Evolutionary conservation across 1,140 invertebrate species (phyloP).

Genomic region (Penaeus indicus): DNA sequence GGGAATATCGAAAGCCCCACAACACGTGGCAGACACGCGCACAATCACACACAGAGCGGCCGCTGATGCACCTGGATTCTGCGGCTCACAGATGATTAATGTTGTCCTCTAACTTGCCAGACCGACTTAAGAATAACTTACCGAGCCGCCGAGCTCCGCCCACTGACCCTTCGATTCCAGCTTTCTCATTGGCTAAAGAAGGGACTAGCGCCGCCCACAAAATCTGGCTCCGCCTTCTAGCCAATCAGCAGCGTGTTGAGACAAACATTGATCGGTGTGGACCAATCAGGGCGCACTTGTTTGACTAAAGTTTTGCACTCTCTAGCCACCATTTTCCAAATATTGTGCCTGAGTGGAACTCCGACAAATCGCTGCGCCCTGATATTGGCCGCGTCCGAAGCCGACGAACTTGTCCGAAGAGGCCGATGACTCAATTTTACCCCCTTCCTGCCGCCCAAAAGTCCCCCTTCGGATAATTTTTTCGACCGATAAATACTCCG

Average conservation of each 20-base stretch:
- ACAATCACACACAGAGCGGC: constrained; percentile 6
- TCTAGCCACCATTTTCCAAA: constrained; percentile 57
- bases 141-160: constrained; percentile 6
- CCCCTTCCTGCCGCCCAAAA: background rate
- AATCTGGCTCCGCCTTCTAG: background rate
- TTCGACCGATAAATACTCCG: constrained; percentile 23
- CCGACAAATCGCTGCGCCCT: constrained; percentile 55
- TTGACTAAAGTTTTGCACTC: constrained; percentile 55
- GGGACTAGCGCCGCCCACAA: constrained; percentile 33
- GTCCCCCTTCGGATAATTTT: background rate
- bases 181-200: constrained; percentile 15
- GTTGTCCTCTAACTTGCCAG: constrained; percentile 39
- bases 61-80: constrained; percentile 21
- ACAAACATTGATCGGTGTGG: constrained; percentile 46
- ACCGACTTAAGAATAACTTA: constrained; percentile 55
- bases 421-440: background rate
- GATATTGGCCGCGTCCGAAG: constrained; percentile 3
- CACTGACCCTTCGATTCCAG: background rate
- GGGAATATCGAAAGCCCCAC: too few relatives aligned
- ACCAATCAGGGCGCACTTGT: constrained; percentile 56
- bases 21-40: background rate
- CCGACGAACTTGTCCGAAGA: background rate
- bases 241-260: constrained; percentile 48
- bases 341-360: constrained; percentile 56
- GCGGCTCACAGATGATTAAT: constrained; percentile 37